Base-by-base conservation (phyloP, 2,113 vertebrate species). In the Polypterus bichir region DNA sequence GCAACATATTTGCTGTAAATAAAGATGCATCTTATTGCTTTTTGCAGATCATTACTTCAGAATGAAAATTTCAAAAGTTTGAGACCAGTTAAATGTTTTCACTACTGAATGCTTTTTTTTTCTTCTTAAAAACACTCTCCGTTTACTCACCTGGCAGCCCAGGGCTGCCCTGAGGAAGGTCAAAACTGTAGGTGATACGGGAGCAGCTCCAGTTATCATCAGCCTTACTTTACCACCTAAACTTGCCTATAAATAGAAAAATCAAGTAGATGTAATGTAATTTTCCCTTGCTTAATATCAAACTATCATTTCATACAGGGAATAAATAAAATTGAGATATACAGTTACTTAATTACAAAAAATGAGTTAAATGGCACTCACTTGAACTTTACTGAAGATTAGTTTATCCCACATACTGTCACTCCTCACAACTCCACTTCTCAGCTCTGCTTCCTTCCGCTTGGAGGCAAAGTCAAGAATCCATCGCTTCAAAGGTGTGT, bases 301-400 rank as follows among this genome's bases (percentile, higher is more conserved):
- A 27, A 27, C 27, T 27, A 27, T 27, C 27, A 27, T 2, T 27
- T 27, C 1, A 27, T 27, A 27, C 27, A 27, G 27, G 27, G 27
- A 27, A 27, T 27, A 27, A 27, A 27, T 27, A 27, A 27, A 27
- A 27, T 27, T 27, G 27, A 27, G 27, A 27, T 27, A 27, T 27
- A 27, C 27, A 1, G 27, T 27, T 27, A n/a, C n/a, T n/a, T n/a
- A 27, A 27, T 27, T 27, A 27, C 27, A 27, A 27, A 27, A 27
- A 27, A 27, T 27, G 51, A 52, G 7, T 52, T 3, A 0, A 5
- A 0, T 0, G 7, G 1, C 0, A 5, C 65, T 61, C 77, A 97
- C 96, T 94, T 99, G 96, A 47, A 99, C 87, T 82, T 97, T 99
- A 64, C 73, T 88, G 74, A 99, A 99, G 81, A 99, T 91, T 3